phyloP scores from a whole-genome alignment of 2,888 invertebrate genomes.

The Conomelus anceps region DNA sequence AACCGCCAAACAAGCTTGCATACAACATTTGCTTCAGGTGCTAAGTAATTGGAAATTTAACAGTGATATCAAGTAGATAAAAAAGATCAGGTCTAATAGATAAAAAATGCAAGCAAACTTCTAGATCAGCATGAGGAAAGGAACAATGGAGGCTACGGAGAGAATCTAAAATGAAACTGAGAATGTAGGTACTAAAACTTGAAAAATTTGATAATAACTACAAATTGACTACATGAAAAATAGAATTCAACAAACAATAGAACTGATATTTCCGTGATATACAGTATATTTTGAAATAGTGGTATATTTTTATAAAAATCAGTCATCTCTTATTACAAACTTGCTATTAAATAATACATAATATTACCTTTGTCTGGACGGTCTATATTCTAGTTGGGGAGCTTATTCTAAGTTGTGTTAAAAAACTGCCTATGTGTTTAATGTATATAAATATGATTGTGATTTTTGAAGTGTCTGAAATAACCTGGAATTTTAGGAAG shows the following conservation, averaged over 20 bases:
- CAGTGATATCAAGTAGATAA: not conserved
- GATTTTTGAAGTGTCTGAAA: not conserved
- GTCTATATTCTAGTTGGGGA: not conserved
- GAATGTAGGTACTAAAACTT: too few relatives aligned
- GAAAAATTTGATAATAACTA: too few relatives aligned
- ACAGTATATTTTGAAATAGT: not conserved
- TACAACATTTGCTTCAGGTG: not conserved
- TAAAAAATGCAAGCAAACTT: not conserved
- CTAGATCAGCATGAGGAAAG: too few relatives aligned
- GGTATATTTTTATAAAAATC: not conserved
- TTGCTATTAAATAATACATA: not conserved
- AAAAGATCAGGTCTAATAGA: not conserved
- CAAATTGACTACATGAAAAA: too few relatives aligned
- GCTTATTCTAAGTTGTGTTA: not conserved
- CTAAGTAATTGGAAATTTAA: not conserved
- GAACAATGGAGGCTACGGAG: not conserved
- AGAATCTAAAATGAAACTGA: too few relatives aligned
- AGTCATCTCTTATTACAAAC: not conserved
- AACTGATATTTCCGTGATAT: not conserved
- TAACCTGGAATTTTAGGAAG: not conserved
- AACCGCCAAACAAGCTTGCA: not conserved
- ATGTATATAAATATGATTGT: not conserved
- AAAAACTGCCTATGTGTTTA: not conserved
- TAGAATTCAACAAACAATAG: too few relatives aligned
- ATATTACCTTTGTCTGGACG: not conserved